A percentile compares a stretch with the other conserved stretches of the same genome.
phyloP scores from a whole-genome alignment of 2,113 vertebrate genomes.

The Melierax canorus region DNA sequence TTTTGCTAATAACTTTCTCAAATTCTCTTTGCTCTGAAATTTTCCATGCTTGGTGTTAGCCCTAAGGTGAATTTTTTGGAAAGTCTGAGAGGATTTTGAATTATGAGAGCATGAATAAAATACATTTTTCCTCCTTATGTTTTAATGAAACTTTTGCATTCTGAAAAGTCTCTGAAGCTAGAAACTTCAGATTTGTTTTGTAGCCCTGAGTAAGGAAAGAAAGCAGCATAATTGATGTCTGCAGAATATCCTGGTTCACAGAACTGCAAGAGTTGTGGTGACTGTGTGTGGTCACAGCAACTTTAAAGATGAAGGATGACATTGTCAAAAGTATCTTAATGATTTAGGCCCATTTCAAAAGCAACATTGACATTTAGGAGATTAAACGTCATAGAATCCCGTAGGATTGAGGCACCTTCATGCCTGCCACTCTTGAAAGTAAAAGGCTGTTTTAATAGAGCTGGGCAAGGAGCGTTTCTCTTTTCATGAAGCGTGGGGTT shows the following conservation, averaged over 20 bases:
- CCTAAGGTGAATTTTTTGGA: slow-evolving; percentile 14
- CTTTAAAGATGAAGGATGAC: slow-evolving; percentile 38
- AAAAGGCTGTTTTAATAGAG: background rate
- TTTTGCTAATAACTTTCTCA: slow-evolving; percentile 1
- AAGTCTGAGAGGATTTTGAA: background rate
- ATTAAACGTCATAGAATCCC: background rate
- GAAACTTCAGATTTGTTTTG: slow-evolving; percentile 6
- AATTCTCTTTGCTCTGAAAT: background rate
- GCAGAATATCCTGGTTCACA: background rate
- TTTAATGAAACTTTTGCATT: slow-evolving; percentile 16
- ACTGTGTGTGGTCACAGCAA: slow-evolving; percentile 39
- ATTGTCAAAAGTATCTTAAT: background rate
- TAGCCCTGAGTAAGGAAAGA: slow-evolving; percentile 32
- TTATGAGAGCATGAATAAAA: background rate
- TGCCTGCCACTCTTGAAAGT: background rate
- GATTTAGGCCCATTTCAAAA: slow-evolving; percentile 22
- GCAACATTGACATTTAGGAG: background rate
- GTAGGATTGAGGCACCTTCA: background rate
- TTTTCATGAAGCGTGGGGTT: background rate
- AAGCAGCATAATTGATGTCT: slow-evolving; percentile 23
- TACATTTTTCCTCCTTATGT: background rate
- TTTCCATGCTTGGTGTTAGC: background rate
- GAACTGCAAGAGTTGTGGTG: background rate
- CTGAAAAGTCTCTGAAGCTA: slow-evolving; percentile 19
- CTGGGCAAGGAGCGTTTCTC: background rate